phyloP scores from a whole-genome alignment of 2,113 vertebrate species.

The Syngnathus scovelli region DNA sequence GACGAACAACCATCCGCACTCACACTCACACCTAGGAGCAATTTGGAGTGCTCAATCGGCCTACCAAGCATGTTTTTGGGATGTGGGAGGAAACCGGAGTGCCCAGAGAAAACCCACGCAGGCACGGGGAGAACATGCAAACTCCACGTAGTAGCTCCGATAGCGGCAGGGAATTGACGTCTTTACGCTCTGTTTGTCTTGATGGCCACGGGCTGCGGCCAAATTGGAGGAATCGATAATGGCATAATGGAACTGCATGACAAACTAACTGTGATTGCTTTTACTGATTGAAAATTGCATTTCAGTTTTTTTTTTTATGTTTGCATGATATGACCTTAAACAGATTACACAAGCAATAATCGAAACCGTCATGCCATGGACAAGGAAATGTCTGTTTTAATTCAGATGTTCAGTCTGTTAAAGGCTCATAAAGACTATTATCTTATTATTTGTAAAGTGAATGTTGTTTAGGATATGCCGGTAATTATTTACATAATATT shows the following conservation, averaged over 20 bases:
- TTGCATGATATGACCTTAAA: slow-evolving; percentile 51
- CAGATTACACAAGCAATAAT: slow-evolving; percentile 34
- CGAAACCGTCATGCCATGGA: slow-evolving; percentile 8
- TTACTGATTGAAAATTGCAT: not conserved
- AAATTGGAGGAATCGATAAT: slow-evolving; percentile 22
- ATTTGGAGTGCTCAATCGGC: too few relatives aligned
- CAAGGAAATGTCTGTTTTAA: not conserved
- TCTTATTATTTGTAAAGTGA: slow-evolving; percentile 29
- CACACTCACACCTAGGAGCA: too few relatives aligned
- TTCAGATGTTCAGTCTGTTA: slow-evolving; percentile 38
- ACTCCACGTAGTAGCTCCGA: too few relatives aligned
- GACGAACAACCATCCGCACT: too few relatives aligned
- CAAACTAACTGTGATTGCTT: not conserved
- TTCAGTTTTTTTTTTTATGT: slow-evolving; percentile 13
- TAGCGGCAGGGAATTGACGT: slow-evolving; percentile 11
- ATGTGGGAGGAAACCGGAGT: too few relatives aligned
- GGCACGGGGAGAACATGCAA: too few relatives aligned
- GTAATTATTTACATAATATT: slow-evolving; percentile 71
- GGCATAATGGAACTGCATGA: not conserved
- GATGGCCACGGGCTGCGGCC: slow-evolving; percentile 15
- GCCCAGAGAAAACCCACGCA: too few relatives aligned
- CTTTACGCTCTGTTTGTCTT: slow-evolving; percentile 49
- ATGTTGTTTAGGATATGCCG: slow-evolving; percentile 45
- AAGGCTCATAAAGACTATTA: slow-evolving; percentile 12
- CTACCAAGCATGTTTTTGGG: too few relatives aligned